Conservation (phyloP, 2,113 vertebrate species). For the Thryonomys swinderianus region DNA sequence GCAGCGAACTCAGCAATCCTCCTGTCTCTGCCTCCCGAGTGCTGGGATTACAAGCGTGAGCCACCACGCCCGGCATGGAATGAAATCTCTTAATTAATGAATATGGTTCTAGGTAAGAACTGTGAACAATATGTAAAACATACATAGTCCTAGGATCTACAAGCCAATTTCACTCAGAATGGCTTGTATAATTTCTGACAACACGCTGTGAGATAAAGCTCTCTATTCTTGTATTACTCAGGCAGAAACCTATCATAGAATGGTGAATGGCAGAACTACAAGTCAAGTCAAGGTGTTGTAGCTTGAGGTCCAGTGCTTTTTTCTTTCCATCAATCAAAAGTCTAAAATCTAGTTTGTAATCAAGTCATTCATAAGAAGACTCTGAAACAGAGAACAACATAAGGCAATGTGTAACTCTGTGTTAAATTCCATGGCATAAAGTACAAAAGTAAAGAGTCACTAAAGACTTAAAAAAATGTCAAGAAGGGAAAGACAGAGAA, state of each 20-base stretch:
- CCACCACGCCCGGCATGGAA: no score
- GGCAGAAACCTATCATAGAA: not conserved
- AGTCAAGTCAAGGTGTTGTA: not conserved
- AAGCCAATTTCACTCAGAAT: constrained; percentile 30
- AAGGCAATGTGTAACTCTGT: not conserved
- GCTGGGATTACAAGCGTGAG: no score
- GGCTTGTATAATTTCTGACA: constrained; percentile 21
- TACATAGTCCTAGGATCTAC: not conserved
- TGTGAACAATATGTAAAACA: constrained; percentile 14
- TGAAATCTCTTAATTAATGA: constrained; percentile 28
- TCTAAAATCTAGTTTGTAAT: constrained; percentile 39
- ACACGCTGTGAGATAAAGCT: not conserved
- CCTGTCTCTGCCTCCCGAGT: no score
- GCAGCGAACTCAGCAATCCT: no score
- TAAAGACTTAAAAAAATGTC: not conserved
- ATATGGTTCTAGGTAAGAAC: not conserved
- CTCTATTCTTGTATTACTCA: constrained; percentile 1
- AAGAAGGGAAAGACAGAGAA: not conserved
- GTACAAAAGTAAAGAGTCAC: not conserved
- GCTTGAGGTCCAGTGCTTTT: not conserved
- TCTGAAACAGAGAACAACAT: constrained; percentile 24
- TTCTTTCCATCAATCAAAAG: not conserved
- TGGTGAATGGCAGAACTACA: not conserved
- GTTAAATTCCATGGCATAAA: not conserved
- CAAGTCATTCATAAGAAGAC: not conserved